Evolutionary conservation across 1,140 invertebrate species (phyloP).

Genomic region (Asobara japonica): DNA sequence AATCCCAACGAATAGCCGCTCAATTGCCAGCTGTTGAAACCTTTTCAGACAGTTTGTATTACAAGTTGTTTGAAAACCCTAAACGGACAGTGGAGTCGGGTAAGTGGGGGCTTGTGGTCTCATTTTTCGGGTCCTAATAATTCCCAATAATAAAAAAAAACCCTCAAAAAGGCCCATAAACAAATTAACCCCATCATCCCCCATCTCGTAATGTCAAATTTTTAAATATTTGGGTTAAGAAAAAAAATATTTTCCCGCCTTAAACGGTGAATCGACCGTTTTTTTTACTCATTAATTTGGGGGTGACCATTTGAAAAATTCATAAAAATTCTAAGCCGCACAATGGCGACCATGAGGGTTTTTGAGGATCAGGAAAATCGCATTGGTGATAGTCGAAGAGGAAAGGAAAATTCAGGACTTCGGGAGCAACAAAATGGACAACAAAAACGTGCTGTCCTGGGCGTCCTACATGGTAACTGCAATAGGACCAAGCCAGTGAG

Average conservation of each 20-base stretch:
- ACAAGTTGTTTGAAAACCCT: background rate
- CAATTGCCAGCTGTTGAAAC: constrained; percentile 4
- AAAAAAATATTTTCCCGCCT: no score
- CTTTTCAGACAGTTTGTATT: background rate
- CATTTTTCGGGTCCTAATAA: background rate
- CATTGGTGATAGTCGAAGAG: constrained; percentile 44
- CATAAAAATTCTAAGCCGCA: no score
- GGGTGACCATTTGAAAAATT: constrained; percentile 1
- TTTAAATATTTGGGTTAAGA: no score
- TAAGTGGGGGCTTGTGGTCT: background rate
- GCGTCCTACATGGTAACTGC: constrained; percentile 65
- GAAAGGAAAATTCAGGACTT: constrained; percentile 61
- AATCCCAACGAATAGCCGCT: background rate
- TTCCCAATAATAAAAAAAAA: no score
- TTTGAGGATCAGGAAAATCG: constrained; percentile 76
- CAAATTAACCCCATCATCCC: background rate
- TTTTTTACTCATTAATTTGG: no score
- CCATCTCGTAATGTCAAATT: background rate
- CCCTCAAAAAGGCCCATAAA: background rate
- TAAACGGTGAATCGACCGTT: background rate
- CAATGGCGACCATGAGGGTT: constrained; percentile 74
- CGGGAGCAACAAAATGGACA: constrained; percentile 52
- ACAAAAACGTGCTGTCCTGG: constrained; percentile 70
- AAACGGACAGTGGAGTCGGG: background rate
- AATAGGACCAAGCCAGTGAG: constrained; percentile 61